These are phyloP conservation scores for Tautogolabrus adspersus DNA, from an alignment of 2,113 vertebrate genomes.

Conservation along the genomic window DNA sequence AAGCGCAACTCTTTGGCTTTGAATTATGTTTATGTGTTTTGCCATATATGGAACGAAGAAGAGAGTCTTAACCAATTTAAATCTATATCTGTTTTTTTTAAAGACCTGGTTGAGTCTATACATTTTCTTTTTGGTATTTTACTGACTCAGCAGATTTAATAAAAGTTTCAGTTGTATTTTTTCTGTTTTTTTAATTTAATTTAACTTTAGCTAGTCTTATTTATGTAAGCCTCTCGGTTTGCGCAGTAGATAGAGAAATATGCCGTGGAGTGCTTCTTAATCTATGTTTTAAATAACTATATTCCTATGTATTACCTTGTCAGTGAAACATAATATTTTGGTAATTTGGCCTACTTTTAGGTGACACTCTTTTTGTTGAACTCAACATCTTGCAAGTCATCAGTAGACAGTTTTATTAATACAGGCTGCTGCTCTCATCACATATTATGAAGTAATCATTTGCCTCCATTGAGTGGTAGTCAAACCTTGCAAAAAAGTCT, in stretches of 20 bases:
- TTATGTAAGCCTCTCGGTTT: not conserved
- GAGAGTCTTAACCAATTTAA: too few species aligned
- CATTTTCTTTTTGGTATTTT: too few species aligned
- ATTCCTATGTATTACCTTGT: not conserved
- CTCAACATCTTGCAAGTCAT: too few species aligned
- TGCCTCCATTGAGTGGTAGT: conserved; percentile 61
- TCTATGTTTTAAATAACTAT: not conserved
- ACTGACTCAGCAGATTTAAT: too few species aligned
- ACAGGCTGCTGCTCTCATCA: conserved; percentile 58
- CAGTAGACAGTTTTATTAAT: conserved; percentile 19
- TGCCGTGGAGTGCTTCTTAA: not conserved
- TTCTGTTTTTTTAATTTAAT: too few species aligned
- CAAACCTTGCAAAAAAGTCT: conserved; percentile 66
- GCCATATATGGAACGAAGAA: too few species aligned
- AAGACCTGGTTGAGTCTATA: too few species aligned
- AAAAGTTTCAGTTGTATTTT: too few species aligned
- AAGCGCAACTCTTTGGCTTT: too few species aligned
- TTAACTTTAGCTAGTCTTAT: too few species aligned
- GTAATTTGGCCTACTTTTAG: not conserved
- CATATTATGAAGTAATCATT: conserved; percentile 70
- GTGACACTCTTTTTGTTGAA: not conserved
- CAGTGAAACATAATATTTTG: not conserved
- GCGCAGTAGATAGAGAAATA: not conserved
- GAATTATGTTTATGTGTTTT: too few species aligned
- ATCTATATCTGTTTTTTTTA: too few species aligned